Evolutionary conservation across 30 jellyfish, hydroid and myxozoan genomes (phyloP).

Genomic region (Hydra vulgaris): DNA sequence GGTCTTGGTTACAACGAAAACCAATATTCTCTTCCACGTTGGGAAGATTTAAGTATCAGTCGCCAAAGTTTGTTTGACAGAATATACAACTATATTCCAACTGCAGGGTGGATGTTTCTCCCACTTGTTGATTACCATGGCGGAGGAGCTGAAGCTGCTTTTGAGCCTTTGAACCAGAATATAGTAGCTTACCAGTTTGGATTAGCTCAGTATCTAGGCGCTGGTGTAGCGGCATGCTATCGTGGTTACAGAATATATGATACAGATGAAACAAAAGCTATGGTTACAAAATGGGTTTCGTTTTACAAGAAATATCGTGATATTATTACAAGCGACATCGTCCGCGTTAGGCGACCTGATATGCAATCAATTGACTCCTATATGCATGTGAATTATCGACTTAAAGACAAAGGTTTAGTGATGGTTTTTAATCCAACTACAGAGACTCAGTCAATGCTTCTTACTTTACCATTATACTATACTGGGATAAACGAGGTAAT

Average conservation of each 20-base stretch:
- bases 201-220: slow-evolving; percentile 31
- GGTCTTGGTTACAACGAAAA: slow-evolving; percentile 30
- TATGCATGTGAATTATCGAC: slow-evolving; percentile 22
- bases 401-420: slow-evolving; percentile 10
- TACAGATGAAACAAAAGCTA: slow-evolving; percentile 13
- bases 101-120: slow-evolving; percentile 36
- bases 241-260: slow-evolving; percentile 32
- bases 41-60: slow-evolving; percentile 22
- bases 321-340: slow-evolving; percentile 19
- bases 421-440: slow-evolving; percentile 31
- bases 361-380: slow-evolving; percentile 28
- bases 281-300: slow-evolving; percentile 25
- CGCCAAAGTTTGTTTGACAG: slow-evolving; percentile 27
- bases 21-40: slow-evolving; percentile 23
- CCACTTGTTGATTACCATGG: slow-evolving; percentile 26
- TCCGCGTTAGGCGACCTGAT: slow-evolving; percentile 30
- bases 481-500: slow-evolving; percentile 17
- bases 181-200: slow-evolving; percentile 5
- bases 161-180: slow-evolving; percentile 23
- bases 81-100: slow-evolving; percentile 12
- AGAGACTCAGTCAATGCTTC: slow-evolving; percentile 1
- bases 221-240: slow-evolving; percentile 34
- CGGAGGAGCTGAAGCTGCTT: slow-evolving; percentile 29
- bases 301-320: slow-evolving; percentile 30
- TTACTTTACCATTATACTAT: slow-evolving; percentile 19